These are phyloP conservation scores for Oryzias curvinotus DNA, from an alignment of 2,113 vertebrate species.

Conservation along the genomic window DNA sequence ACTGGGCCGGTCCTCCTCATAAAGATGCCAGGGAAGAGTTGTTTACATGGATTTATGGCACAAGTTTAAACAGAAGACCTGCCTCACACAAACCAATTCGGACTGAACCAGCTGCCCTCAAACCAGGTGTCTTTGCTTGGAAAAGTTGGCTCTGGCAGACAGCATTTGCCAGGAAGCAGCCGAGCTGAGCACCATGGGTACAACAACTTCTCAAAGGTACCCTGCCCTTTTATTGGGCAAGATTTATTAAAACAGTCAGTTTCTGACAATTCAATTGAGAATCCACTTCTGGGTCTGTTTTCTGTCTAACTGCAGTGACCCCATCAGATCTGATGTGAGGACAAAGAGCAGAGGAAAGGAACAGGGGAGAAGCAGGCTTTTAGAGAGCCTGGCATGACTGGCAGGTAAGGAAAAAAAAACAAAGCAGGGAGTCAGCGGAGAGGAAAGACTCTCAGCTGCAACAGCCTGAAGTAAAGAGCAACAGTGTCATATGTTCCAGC, in stretches of 20 bases:
- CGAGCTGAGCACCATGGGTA: conserved; percentile 53
- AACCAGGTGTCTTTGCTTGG: conserved; percentile 42
- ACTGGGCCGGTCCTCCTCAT: no score
- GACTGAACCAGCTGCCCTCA: no score
- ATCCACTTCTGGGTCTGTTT: conserved; percentile 69
- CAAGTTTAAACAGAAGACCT: no score
- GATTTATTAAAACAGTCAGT: conserved; percentile 73
- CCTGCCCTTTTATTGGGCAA: conserved; percentile 68
- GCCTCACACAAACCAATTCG: no score
- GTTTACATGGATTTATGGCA: no score
- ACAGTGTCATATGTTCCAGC: conserved; percentile 36
- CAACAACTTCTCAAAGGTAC: conserved; percentile 66
- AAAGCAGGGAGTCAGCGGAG: conserved; percentile 25
- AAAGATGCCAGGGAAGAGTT: no score
- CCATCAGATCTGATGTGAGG: conserved; percentile 42
- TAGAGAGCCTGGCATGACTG: conserved; percentile 50
- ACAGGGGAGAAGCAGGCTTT: conserved; percentile 30
- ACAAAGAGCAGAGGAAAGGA: conserved; percentile 18
- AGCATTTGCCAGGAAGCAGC: conserved; percentile 34
- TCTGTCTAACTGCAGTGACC: conserved; percentile 62
- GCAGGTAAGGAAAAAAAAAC: conserved; percentile 44
- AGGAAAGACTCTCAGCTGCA: conserved; percentile 42
- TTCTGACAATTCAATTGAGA: conserved; percentile 73
- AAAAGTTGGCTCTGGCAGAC: conserved; percentile 36
- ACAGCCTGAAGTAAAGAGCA: conserved; percentile 48